These are phyloP conservation scores for Sus cebifrons DNA, from an alignment of 2,797 vertebrate species.

Conservation along the genomic window DNA sequence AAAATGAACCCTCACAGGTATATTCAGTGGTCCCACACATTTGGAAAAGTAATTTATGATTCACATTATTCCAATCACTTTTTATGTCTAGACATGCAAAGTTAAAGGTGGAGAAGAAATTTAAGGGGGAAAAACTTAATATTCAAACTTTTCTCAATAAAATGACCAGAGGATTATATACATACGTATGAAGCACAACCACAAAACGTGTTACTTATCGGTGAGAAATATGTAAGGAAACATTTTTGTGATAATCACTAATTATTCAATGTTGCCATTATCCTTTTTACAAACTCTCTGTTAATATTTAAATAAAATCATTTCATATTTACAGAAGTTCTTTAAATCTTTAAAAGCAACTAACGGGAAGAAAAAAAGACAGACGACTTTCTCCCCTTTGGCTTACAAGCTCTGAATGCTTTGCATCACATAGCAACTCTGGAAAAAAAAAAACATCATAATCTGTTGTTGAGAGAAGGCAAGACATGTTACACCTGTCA, in stretches of 20 bases:
- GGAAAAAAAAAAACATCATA: conserved; percentile 1
- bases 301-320: conserved; percentile 18
- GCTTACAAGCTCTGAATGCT: neutral
- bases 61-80: neutral
- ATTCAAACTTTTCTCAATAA: conserved; percentile 6
- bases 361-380: neutral
- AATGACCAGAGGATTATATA: neutral
- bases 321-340: conserved; percentile 29
- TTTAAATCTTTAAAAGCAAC: conserved; percentile 27
- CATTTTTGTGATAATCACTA: neutral
- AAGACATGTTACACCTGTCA: neutral
- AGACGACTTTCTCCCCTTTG: neutral
- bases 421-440: neutral
- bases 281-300: neutral
- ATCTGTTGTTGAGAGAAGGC: neutral
- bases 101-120: neutral
- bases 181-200: neutral
- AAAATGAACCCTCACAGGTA: neutral
- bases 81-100: neutral
- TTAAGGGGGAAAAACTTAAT: neutral
- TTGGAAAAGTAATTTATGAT: neutral
- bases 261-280: neutral
- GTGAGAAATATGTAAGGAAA: neutral
- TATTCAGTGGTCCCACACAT: conserved; percentile 3
- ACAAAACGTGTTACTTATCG: neutral